Base-by-base conservation (phyloP, 2,888 invertebrate genomes). In the Prosapia bicincta region DNA sequence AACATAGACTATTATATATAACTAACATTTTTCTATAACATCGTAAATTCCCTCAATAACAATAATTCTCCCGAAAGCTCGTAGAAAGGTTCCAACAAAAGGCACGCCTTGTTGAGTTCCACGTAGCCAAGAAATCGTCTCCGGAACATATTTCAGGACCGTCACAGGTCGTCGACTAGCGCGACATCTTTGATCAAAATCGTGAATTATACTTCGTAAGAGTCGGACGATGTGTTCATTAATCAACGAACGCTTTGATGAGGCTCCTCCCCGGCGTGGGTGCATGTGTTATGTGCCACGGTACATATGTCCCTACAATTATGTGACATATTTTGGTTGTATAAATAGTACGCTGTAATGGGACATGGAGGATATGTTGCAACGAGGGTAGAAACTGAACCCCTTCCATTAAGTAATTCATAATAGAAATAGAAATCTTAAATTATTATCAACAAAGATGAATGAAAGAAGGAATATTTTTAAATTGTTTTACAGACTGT, bases 61-160 rank as follows among this genome's bases (percentile, higher is more conserved):
- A 30, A 9, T 30, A 30, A 30, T 30, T 30, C 30, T 30, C n/a
- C n/a, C n/a, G n/a, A n/a, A n/a, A n/a, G n/a, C n/a, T n/a, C 9
- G 30, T 9, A 30, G 30, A 30, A 30, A 5, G 30, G 30, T 9
- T 6, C 54, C 54, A 54, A 20, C 54, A 6, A 54, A 54, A 54
- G 54, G 20, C 54, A 54, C 54, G 54, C 54, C 38, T 72, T 24
- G 67, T 72, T 72, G 25, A 67, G 72, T 72, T 28, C 20, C 66
- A 72, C 32, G 66, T 32, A 72, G 72, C 73, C 73, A 68, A 73
- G 73, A 73, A 68, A 73, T 73, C 69, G 73, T 67, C 73, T 38
- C 73, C n/a, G 54, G 3, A 3, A 54, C 54, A 54, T 54, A 54
- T 54, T 54, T 54, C 54, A 54, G 20, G 7, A n/a, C 20, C n/a